Conservation (phyloP, 1,140 invertebrate species). For the Forficula auricularia region DNA sequence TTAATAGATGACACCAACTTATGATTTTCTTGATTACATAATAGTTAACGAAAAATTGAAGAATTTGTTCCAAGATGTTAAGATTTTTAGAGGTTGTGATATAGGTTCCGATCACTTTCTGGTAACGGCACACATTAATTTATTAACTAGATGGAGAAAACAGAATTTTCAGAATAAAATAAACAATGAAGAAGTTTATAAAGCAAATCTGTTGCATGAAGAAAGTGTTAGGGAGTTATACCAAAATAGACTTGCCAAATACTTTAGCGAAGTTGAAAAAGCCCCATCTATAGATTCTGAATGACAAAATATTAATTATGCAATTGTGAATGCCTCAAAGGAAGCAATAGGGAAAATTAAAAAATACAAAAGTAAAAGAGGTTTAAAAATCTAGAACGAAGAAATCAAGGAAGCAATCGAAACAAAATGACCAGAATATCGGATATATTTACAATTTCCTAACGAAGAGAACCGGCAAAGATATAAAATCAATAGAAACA, state of each 20-base stretch:
- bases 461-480: too few species aligned
- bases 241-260: neutral
- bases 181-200: neutral
- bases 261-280: neutral
- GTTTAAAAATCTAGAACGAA: neutral
- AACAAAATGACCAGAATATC: too few species aligned
- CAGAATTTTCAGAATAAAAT: neutral
- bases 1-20: too few species aligned
- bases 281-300: neutral
- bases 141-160: constrained; percentile 1
- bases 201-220: neutral
- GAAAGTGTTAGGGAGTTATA: neutral
- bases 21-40: constrained; percentile 1
- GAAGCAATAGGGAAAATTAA: neutral
- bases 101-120: neutral
- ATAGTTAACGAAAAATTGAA: neutral
- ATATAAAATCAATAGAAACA: too few species aligned
- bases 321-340: neutral
- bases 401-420: too few species aligned
- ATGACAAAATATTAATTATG: neutral
- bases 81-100: too few species aligned
- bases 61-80: neutral
- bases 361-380: neutral
- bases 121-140: neutral
- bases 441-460: too few species aligned